Evolutionary conservation across 2,888 invertebrate species (phyloP), one percentile per base, ranked within the genome.

Genomic region (Acrobeloides nanus): DNA sequence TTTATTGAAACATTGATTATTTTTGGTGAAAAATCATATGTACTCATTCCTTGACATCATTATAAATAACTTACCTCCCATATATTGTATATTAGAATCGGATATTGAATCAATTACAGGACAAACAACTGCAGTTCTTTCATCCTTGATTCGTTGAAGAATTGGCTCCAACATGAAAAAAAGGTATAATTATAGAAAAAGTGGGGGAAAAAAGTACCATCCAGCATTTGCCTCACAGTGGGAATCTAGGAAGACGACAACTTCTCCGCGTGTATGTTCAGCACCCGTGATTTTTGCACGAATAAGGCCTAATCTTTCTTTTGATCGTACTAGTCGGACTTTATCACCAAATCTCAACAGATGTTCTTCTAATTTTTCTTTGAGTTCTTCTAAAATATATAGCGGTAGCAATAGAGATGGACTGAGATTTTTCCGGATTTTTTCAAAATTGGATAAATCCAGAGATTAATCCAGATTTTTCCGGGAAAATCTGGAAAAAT

Each of bases 31-130:
- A n/a, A n/a, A n/a, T n/a, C n/a, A n/a, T n/a, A n/a, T n/a, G n/a
- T n/a, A n/a, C n/a, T n/a, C n/a, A n/a, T n/a, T n/a, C n/a, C n/a
- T n/a, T n/a, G n/a, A n/a, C n/a, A n/a, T n/a, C n/a, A n/a, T n/a
- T n/a, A n/a, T n/a, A n/a, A n/a, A n/a, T n/a, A n/a, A n/a, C 15
- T 34, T 21, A 25, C 60, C 66, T 35, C 50, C 53, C 76, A 82
- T 82, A 76, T 87, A 87, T 69, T 82, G 82, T 75, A 89, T 81
- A 39, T 81, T 84, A 59, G 82, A 80, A 54, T 85, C 84, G 74
- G 86, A 86, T 63, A 95, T 89, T 46, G 87, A 85, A 78, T 95
- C 95, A 59, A 95, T 95, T 63, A 90, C 87, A 37, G 95, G 95
- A 65, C 89, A 87, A 44, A 89, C 79, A 7, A 92, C 86, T 8